phyloP scores from a whole-genome alignment of 2,113 vertebrate genomes.

The Mungos mungo region DNA sequence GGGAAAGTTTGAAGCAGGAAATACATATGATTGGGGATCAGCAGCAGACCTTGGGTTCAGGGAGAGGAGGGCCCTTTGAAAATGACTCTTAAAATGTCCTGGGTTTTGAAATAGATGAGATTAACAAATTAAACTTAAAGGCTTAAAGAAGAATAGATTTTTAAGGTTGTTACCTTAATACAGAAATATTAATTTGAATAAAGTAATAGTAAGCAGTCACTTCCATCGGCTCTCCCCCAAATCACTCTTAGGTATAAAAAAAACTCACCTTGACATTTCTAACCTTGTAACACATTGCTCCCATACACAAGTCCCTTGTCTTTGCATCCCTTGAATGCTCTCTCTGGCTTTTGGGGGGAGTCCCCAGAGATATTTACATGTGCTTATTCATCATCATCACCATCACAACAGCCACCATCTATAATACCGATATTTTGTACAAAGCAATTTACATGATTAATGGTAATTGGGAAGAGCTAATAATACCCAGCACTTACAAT shows the following conservation, averaged over 20 bases:
- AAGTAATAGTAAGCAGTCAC: not conserved
- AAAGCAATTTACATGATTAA: conserved; percentile 8
- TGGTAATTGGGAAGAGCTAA: not conserved
- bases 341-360: not conserved
- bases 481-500: not conserved
- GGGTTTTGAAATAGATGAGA: not conserved
- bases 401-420: not conserved
- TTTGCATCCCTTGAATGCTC: not conserved
- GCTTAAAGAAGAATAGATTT: not conserved
- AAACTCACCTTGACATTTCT: not conserved
- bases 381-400: not conserved
- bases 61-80: not conserved
- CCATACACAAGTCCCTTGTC: not conserved
- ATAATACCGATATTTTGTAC: not conserved
- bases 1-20: not conserved
- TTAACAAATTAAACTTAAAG: not conserved
- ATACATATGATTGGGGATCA: not conserved
- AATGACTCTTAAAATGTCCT: not conserved
- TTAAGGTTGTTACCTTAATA: not conserved
- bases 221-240: not conserved
- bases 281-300: not conserved
- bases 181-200: not conserved
- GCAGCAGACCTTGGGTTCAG: not conserved
- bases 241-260: not conserved
- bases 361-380: not conserved